These are phyloP conservation scores for Merops nubicus DNA, from an alignment of 2,113 vertebrate genomes.

Conservation along the genomic window DNA sequence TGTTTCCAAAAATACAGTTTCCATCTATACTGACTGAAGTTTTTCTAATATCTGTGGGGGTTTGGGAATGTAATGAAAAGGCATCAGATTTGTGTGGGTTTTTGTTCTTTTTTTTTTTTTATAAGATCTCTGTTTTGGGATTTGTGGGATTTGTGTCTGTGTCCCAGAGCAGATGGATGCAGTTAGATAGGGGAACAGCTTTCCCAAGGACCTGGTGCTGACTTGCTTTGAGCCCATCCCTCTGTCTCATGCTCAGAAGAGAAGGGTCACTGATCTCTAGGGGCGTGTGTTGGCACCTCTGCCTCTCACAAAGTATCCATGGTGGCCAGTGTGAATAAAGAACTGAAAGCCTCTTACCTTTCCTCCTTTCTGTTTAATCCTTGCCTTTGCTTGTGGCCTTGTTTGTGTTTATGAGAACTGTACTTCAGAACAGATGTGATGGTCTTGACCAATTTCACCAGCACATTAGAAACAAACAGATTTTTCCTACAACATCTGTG, in stretches of 20 bases:
- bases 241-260: background rate
- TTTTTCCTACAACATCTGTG: background rate
- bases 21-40: background rate
- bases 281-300: background rate
- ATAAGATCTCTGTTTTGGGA: background rate
- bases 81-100: background rate
- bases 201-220: background rate
- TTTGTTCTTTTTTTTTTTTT: background rate
- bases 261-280: background rate
- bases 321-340: accelerated
- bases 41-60: background rate
- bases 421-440: background rate
- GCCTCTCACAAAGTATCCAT: accelerated
- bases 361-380: background rate
- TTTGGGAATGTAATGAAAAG: slow-evolving; percentile 5
- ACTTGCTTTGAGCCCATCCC: background rate
- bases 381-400: background rate
- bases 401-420: background rate
- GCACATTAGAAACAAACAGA: background rate
- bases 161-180: slow-evolving; percentile 6
- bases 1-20: slow-evolving; percentile 39
- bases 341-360: background rate
- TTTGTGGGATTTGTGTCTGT: background rate
- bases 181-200: background rate
- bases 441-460: background rate